Evolutionary conservation across 2,113 vertebrate genomes (phyloP).

Genomic region (Sceloporus tristichus): DNA sequence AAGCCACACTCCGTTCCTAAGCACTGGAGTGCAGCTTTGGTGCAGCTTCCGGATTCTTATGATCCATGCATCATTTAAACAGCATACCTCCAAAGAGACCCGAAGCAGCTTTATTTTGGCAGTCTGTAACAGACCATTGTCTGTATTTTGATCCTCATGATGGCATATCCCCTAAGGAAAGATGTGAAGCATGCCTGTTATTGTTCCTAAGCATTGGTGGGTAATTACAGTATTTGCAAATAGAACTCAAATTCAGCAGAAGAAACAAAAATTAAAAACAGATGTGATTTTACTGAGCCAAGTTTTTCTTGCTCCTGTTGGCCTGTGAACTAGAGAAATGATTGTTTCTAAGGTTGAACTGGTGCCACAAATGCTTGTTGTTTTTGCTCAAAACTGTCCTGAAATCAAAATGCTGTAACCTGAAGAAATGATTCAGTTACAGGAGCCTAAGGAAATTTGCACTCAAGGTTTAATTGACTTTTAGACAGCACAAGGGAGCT

Average conservation of each 20-base stretch:
- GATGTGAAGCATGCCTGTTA: background rate
- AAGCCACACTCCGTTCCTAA: no score
- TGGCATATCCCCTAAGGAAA: background rate
- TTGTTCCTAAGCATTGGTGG: background rate
- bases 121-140: no score
- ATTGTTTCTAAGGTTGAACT: constrained; percentile 30
- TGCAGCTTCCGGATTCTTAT: no score
- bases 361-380: constrained; percentile 27
- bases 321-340: constrained; percentile 24
- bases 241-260: constrained; percentile 27
- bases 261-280: constrained; percentile 42
- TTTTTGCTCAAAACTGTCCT: constrained; percentile 18
- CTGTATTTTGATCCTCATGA: background rate
- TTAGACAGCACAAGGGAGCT: constrained; percentile 33
- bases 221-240: constrained; percentile 35
- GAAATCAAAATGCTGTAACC: constrained; percentile 36
- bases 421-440: constrained; percentile 29
- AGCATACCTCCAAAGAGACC: no score
- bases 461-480: constrained; percentile 47
- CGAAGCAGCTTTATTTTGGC: no score
- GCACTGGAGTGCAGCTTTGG: no score
- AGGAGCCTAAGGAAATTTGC: constrained; percentile 34
- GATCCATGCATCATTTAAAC: no score
- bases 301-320: constrained; percentile 38
- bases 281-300: constrained; percentile 24